Evolutionary conservation across 2,113 vertebrate species (phyloP).

Genomic region (Corythornis cristatus): DNA sequence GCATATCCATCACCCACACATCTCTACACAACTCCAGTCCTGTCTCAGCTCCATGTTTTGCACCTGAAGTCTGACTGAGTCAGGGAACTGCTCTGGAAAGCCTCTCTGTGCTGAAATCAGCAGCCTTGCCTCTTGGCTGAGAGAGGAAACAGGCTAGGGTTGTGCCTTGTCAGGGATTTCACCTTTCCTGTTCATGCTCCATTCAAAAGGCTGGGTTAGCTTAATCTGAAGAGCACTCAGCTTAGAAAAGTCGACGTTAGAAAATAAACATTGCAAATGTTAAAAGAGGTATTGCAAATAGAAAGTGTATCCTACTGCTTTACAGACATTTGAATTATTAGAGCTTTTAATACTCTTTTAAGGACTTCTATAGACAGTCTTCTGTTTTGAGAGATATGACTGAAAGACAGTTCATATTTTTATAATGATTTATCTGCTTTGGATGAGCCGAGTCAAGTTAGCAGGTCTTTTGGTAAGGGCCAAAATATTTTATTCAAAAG

Average conservation of each 20-base stretch:
- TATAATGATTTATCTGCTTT: neutral
- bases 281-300: neutral
- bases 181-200: neutral
- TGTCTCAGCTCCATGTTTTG: neutral
- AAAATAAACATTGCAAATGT: neutral
- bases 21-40: neutral
- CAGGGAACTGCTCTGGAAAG: neutral
- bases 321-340: neutral
- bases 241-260: neutral
- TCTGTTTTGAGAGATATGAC: neutral
- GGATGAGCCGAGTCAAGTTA: neutral
- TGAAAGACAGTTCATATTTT: neutral
- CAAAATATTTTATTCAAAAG: neutral
- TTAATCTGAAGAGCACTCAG: neutral
- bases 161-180: slow-evolving; percentile 51
- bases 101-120: neutral
- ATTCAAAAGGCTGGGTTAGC: neutral
- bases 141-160: neutral
- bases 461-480: neutral
- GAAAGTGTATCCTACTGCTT: neutral
- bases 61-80: neutral
- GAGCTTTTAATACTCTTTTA: neutral
- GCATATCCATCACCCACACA: neutral
- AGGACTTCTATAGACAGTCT: neutral
- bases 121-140: neutral